A percentile compares a stretch with the other conserved stretches of the same genome.
Conservation (phyloP, 1,140 invertebrate species). For the Conopomorpha cramerella region DNA sequence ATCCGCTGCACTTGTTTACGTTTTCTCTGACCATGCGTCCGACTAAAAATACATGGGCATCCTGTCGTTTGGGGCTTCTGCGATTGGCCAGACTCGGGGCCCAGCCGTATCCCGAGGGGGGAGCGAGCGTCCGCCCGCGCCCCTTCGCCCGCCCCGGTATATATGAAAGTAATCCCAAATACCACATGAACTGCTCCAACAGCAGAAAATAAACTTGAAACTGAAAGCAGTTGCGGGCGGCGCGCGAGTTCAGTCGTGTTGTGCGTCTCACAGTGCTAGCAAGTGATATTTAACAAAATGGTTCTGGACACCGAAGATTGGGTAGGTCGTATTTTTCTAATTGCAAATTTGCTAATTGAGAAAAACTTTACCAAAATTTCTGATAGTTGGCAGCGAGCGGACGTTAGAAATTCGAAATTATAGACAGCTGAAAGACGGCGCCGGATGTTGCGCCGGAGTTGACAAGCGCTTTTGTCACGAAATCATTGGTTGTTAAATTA, state of each 20-base stretch:
- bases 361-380: too few relatives aligned
- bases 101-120: constrained; percentile 17
- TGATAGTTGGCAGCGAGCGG: too few relatives aligned
- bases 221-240: constrained; percentile 29
- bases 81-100: constrained; percentile 27
- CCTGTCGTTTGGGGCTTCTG: constrained; percentile 52
- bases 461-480: too few relatives aligned
- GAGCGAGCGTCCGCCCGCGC: constrained; percentile 11
- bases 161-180: constrained; percentile 46
- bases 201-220: constrained; percentile 58
- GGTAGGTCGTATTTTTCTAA: constrained; percentile 28
- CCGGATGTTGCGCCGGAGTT: too few relatives aligned
- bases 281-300: constrained; percentile 55
- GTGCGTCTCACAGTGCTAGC: constrained; percentile 57
- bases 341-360: background rate
- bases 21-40: constrained; percentile 49
- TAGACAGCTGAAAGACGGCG: too few relatives aligned
- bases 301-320: constrained; percentile 56
- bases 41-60: constrained; percentile 55
- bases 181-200: constrained; percentile 27
- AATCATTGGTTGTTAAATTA: too few relatives aligned
- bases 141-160: constrained; percentile 20
- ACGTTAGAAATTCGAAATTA: too few relatives aligned
- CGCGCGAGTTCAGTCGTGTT: constrained; percentile 44
- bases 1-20: constrained; percentile 54